phyloP scores from a whole-genome alignment of 2,888 invertebrate species.

The Bruchidius siliquastri region DNA sequence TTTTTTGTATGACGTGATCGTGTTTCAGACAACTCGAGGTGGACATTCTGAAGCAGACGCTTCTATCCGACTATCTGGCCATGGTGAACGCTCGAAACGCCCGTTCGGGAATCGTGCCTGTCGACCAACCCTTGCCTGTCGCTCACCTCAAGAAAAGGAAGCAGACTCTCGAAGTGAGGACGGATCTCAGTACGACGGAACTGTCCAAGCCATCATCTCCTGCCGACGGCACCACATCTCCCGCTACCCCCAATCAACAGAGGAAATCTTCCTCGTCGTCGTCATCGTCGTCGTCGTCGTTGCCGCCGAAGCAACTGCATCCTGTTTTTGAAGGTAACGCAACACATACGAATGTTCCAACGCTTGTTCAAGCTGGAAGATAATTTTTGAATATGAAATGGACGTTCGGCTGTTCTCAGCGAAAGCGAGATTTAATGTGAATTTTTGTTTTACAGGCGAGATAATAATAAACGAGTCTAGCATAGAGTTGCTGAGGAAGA shows the following conservation, averaged over 20 bases:
- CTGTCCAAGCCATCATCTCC: background rate
- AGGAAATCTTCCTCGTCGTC: too few relatives aligned
- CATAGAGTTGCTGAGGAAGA: constrained; percentile 23
- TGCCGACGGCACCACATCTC: background rate
- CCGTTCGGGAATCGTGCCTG: too few relatives aligned
- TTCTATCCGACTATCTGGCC: background rate
- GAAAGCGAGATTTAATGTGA: too few relatives aligned
- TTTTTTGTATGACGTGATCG: too few relatives aligned
- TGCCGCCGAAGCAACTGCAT: background rate
- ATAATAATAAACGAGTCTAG: constrained; percentile 23
- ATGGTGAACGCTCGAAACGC: too few relatives aligned
- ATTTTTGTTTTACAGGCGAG: constrained; percentile 29
- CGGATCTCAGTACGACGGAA: background rate
- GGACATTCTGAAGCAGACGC: background rate
- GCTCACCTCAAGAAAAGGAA: constrained; percentile 8
- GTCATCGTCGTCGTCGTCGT: too few relatives aligned
- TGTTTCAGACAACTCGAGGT: background rate
- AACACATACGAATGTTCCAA: too few relatives aligned
- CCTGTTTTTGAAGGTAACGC: background rate
- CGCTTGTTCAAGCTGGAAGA: too few relatives aligned
- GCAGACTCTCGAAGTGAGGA: constrained; percentile 12
- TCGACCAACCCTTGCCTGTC: too few relatives aligned
- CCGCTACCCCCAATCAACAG: background rate
- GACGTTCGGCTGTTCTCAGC: too few relatives aligned
- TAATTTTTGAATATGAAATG: too few relatives aligned